phyloP scores from a whole-genome alignment of 2,113 vertebrate genomes.

The Pelobates fuscus region DNA sequence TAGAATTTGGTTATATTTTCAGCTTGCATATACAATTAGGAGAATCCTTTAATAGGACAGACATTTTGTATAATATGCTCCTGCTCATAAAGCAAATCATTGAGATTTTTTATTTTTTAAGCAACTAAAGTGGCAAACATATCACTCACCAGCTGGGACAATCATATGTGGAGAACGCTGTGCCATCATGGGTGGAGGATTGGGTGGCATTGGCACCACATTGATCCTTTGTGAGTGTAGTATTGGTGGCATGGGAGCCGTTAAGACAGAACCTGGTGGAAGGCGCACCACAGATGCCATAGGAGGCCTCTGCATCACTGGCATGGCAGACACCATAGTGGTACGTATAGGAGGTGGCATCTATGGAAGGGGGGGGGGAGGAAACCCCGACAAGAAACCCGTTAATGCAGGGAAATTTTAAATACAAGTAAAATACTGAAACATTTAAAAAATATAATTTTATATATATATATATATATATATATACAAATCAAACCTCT shows the following conservation, averaged over 20 bases:
- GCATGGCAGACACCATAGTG: constrained; percentile 89
- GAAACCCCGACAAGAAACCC: no score
- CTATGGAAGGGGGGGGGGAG: constrained; percentile 58
- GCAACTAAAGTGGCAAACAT: not conserved
- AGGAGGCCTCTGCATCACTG: constrained; percentile 86
- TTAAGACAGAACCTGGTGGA: constrained; percentile 83
- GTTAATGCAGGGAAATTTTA: no score
- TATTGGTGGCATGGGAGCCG: constrained; percentile 88
- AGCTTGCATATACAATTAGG: no score
- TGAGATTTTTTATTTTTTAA: no score
- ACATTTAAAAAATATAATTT: no score
- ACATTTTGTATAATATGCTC: no score
- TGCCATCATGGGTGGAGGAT: constrained; percentile 87
- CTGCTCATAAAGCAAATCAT: no score
- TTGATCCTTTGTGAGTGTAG: constrained; percentile 90
- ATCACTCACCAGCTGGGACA: constrained; percentile 83
- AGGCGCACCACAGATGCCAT: constrained; percentile 89
- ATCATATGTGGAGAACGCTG: constrained; percentile 95
- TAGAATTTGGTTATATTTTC: no score
- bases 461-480: no score
- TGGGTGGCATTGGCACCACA: constrained; percentile 91
- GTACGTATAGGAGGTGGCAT: constrained; percentile 86
- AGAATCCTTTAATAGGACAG: no score
- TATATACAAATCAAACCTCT: no score
- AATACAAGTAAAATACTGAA: no score